phyloP scores from a whole-genome alignment of 2,888 invertebrate species.

The Coenonympha arcania region DNA sequence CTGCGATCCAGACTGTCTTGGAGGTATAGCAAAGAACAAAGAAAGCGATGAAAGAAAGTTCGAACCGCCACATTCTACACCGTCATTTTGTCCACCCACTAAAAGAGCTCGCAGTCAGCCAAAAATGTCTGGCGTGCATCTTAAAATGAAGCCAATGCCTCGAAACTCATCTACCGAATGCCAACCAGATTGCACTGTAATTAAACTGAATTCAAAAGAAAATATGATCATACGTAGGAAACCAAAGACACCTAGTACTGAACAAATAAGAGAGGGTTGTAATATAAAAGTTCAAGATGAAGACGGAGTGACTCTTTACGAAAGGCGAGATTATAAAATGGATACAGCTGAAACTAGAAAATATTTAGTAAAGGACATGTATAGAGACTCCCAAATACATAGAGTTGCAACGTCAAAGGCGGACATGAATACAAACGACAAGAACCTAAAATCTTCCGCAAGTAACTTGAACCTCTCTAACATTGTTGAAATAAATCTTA shows the following conservation, averaged over 20 bases:
- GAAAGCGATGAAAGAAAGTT: background rate
- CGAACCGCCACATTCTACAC: background rate
- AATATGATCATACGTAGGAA: constrained; percentile 41
- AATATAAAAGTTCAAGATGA: constrained; percentile 49
- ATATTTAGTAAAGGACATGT: constrained; percentile 39
- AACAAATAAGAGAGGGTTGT: constrained; percentile 42
- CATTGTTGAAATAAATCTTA: constrained; percentile 54
- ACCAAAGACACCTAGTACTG: constrained; percentile 39
- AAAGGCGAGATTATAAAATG: constrained; percentile 43
- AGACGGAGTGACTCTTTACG: constrained; percentile 48
- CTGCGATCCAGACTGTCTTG: background rate
- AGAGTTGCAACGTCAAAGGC: constrained; percentile 37
- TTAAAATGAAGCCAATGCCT: constrained; percentile 39
- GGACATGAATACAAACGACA: constrained; percentile 30
- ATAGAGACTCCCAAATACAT: constrained; percentile 40
- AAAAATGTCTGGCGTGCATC: constrained; percentile 35
- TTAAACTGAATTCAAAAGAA: constrained; percentile 39
- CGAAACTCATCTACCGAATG: constrained; percentile 33
- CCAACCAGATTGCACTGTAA: constrained; percentile 20
- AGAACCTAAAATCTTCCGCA: constrained; percentile 27
- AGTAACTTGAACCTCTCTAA: constrained; percentile 40
- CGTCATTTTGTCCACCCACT: background rate
- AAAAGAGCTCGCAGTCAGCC: constrained; percentile 12
- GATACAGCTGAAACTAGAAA: constrained; percentile 20
- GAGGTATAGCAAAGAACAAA: constrained; percentile 24